These are phyloP conservation scores for Apamea anceps DNA, from an alignment of 2,888 invertebrate species.

Conservation along the genomic window DNA sequence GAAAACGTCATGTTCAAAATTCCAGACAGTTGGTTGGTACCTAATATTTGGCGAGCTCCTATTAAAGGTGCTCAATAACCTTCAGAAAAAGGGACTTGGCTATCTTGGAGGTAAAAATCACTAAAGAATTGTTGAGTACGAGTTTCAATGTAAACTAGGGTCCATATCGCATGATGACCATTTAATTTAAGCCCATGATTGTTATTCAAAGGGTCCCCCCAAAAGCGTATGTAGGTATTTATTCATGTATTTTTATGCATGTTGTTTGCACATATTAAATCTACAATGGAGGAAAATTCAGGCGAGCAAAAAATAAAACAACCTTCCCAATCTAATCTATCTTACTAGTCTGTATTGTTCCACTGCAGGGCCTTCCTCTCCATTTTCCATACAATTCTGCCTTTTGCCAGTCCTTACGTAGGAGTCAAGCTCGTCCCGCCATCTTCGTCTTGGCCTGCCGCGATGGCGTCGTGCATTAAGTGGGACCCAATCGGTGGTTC, in stretches of 20 bases:
- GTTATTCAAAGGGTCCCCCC: neutral
- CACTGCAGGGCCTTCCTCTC: neutral
- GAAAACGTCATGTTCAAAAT: neutral
- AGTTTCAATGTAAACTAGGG: neutral
- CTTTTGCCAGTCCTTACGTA: neutral
- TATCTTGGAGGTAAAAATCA: neutral
- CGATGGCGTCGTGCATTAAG: neutral
- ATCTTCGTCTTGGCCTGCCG: neutral
- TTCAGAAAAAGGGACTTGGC: no score
- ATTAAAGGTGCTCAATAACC: no score
- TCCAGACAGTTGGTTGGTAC: neutral
- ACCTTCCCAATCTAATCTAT: no score
- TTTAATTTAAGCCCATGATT: neutral
- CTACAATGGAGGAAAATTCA: neutral
- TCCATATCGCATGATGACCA: neutral
- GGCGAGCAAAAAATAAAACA: neutral
- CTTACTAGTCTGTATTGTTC: neutral
- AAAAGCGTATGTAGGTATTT: constrained; percentile 1
- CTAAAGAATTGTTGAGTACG: neutral
- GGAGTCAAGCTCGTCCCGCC: neutral
- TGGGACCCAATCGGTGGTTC: neutral
- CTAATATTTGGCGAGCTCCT: neutral
- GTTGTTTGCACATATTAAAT: neutral
- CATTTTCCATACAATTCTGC: neutral
- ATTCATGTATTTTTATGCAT: constrained; percentile 9